Conservation (phyloP, 2,797 vertebrate genomes). For the Gastrophryne carolinensis region DNA sequence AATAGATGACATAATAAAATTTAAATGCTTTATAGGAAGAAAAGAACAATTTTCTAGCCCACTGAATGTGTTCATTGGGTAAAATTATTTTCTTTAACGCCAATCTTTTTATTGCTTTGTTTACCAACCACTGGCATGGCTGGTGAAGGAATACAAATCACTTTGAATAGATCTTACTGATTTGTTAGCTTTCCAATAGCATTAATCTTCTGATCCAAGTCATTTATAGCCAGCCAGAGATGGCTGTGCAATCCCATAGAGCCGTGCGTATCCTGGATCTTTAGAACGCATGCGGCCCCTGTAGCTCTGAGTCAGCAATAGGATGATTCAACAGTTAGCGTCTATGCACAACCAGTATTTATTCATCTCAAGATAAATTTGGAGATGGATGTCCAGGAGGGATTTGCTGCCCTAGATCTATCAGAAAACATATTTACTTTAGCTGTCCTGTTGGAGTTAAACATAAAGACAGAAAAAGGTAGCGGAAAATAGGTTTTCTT, state of each 20-base stretch:
- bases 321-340: conserved; percentile 62
- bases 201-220: conserved; percentile 52
- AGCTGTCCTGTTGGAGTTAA: conserved; percentile 54
- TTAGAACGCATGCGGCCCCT: conserved; percentile 59
- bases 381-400: conserved; percentile 76
- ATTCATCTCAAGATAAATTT: conserved; percentile 72
- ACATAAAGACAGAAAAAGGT: too few species aligned
- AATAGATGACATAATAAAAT: background rate
- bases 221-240: conserved; percentile 53
- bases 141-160: conserved; percentile 20
- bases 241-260: conserved; percentile 49
- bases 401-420: conserved; percentile 74
- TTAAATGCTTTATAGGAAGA: conserved; percentile 6
- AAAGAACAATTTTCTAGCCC: conserved; percentile 15
- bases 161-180: conserved; percentile 28
- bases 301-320: conserved; percentile 69
- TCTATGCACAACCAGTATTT: conserved; percentile 73
- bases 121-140: background rate
- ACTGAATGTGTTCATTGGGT: conserved; percentile 26
- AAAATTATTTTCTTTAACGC: conserved; percentile 26
- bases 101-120: conserved; percentile 23
- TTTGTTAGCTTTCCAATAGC: conserved; percentile 39
- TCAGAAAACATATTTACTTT: conserved; percentile 75
- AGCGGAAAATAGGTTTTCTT: conserved; percentile 24
- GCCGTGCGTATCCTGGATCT: conserved; percentile 55